These are phyloP conservation scores for Verasper variegatus DNA, from an alignment of 2,113 vertebrate genomes.

Conservation along the genomic window DNA sequence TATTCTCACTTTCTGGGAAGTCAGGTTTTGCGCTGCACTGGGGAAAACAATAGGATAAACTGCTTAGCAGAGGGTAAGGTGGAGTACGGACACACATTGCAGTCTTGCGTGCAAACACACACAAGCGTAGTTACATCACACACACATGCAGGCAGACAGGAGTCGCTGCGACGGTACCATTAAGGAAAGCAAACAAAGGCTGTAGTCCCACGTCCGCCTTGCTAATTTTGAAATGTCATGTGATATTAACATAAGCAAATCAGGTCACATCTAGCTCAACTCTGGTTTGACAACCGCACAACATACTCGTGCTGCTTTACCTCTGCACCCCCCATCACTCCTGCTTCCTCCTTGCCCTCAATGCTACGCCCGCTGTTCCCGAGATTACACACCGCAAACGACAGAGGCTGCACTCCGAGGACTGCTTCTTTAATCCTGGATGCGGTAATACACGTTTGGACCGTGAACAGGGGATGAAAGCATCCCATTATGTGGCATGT, in stretches of 20 bases:
- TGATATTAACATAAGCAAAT: constrained; percentile 66
- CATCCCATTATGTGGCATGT: constrained; percentile 59
- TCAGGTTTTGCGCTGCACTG: constrained; percentile 24
- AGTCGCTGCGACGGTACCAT: constrained; percentile 37
- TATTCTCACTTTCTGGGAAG: constrained; percentile 14
- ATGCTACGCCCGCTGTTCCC: not conserved
- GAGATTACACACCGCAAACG: not conserved
- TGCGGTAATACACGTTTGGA: constrained; percentile 29
- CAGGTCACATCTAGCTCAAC: constrained; percentile 70
- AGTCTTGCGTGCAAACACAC: not conserved
- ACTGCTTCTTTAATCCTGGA: constrained; percentile 49
- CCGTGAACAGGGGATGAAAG: constrained; percentile 33
- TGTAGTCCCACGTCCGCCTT: constrained; percentile 50
- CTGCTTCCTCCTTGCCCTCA: constrained; percentile 25
- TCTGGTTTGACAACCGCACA: constrained; percentile 59
- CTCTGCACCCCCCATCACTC: constrained; percentile 19
- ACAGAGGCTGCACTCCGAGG: constrained; percentile 39
- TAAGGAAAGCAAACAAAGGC: constrained; percentile 46
- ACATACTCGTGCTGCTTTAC: constrained; percentile 44
- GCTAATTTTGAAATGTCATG: constrained; percentile 67
- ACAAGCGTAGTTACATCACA: not conserved
- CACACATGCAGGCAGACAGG: constrained; percentile 24
- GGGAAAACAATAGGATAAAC: constrained; percentile 38
- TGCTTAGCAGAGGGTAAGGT: not conserved
- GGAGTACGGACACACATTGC: not conserved